These are phyloP conservation scores for Pemphigus obesinymphae DNA, from an alignment of 1,140 invertebrate species.

Conservation along the genomic window DNA sequence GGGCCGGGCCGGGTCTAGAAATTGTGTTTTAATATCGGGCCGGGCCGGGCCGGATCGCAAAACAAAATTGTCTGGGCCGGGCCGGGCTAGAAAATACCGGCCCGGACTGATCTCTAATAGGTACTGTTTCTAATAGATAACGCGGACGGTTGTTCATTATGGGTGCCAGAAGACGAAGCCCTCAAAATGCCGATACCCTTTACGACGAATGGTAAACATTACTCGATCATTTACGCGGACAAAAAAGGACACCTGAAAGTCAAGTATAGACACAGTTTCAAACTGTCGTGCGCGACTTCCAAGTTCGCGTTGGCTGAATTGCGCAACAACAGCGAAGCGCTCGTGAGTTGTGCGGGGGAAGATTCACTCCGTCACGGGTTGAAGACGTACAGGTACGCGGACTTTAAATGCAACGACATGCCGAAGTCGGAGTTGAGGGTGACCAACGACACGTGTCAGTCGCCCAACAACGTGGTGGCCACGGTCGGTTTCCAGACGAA, in stretches of 20 bases:
- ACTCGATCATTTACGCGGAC: neutral
- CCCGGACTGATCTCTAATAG: too few relatives aligned
- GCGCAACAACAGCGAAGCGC: neutral
- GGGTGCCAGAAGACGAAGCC: neutral
- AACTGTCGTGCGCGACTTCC: neutral
- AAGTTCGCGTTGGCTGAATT: neutral
- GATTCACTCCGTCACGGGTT: neutral
- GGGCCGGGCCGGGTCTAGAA: too few relatives aligned
- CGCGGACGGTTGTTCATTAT: neutral
- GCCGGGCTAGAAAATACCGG: too few relatives aligned
- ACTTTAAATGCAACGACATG: neutral
- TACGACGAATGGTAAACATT: neutral
- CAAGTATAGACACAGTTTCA: neutral
- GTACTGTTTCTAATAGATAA: neutral
- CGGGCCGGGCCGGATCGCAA: too few relatives aligned
- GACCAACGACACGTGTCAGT: neutral
- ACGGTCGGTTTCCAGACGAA: neutral
- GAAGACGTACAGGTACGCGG: neutral
- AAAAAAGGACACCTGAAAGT: neutral
- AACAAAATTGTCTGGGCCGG: too few relatives aligned
- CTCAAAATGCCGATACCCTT: constrained; percentile 17
- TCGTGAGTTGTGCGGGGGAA: neutral
- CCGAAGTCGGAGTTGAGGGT: neutral
- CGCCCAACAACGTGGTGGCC: neutral
- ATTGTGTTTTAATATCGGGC: too few relatives aligned